Conservation (phyloP, 2,888 invertebrate genomes). For the Nephrotoma appendiculata region DNA sequence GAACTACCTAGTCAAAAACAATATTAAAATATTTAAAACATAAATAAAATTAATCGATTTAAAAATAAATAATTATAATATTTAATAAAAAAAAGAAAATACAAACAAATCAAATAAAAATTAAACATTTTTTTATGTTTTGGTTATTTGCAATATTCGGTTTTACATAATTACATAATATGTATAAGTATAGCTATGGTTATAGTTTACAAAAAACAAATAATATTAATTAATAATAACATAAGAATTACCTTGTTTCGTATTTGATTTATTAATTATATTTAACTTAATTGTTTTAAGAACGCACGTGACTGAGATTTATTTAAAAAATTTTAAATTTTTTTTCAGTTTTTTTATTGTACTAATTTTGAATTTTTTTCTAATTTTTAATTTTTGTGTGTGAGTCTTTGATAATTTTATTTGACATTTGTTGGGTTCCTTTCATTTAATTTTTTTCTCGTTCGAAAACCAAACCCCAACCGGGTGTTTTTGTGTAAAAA, state of each 20-base stretch:
- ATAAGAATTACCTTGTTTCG: background rate
- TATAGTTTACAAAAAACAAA: background rate
- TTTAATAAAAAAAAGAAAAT: background rate
- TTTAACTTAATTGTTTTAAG: background rate
- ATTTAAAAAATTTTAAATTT: background rate
- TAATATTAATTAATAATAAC: slow-evolving; percentile 1
- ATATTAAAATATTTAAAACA: background rate
- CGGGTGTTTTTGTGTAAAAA: background rate
- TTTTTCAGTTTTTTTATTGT: background rate
- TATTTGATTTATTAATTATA: background rate
- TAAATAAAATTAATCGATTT: background rate
- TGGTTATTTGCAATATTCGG: background rate
- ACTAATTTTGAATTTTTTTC: no score
- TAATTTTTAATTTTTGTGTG: background rate
- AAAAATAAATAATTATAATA: background rate
- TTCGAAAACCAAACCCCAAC: background rate
- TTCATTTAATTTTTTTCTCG: background rate
- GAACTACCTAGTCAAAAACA: background rate
- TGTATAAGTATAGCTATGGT: background rate
- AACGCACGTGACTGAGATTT: background rate
- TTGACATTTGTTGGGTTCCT: background rate
- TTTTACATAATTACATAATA: background rate
- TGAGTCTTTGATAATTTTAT: background rate
- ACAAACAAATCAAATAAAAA: background rate
- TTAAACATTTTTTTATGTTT: background rate